Evolutionary conservation across 2,888 invertebrate genomes (phyloP).

Genomic region (Ptilodon capucinus): DNA sequence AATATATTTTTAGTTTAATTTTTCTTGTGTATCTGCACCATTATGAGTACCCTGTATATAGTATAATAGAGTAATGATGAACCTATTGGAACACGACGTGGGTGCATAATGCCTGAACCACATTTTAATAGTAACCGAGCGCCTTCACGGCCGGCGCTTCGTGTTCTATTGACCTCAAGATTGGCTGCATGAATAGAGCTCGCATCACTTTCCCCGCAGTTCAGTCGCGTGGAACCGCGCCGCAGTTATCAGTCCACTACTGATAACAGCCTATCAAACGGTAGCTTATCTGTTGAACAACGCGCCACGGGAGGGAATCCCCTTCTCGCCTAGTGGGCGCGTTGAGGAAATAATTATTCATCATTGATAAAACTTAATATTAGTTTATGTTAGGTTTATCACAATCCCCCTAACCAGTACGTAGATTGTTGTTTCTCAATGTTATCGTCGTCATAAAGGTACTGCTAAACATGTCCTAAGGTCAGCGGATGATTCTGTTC

Average conservation of each 20-base stretch:
- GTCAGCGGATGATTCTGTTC: too few relatives aligned
- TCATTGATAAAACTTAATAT: not conserved
- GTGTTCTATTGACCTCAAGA: not conserved
- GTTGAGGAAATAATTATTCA: not conserved
- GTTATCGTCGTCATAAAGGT: too few relatives aligned
- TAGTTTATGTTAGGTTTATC: not conserved
- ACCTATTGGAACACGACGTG: too few relatives aligned
- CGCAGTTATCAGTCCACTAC: not conserved
- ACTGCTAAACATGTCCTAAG: too few relatives aligned
- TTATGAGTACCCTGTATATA: too few relatives aligned
- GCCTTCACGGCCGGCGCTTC: not conserved
- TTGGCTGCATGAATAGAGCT: too few relatives aligned
- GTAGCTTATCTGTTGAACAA: not conserved
- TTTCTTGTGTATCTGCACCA: too few relatives aligned
- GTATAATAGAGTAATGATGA: too few relatives aligned
- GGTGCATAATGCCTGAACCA: too few relatives aligned
- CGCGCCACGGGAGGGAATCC: not conserved
- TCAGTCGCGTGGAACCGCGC: not conserved
- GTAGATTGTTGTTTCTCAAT: too few relatives aligned
- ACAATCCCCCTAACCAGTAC: not conserved
- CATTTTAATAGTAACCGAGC: too few relatives aligned
- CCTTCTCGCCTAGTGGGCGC: not conserved
- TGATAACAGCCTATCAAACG: not conserved
- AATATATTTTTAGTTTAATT: too few relatives aligned
- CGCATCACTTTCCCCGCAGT: not conserved